Base-by-base conservation (phyloP, 2,113 vertebrate genomes). In the Malurus cyaneus region DNA sequence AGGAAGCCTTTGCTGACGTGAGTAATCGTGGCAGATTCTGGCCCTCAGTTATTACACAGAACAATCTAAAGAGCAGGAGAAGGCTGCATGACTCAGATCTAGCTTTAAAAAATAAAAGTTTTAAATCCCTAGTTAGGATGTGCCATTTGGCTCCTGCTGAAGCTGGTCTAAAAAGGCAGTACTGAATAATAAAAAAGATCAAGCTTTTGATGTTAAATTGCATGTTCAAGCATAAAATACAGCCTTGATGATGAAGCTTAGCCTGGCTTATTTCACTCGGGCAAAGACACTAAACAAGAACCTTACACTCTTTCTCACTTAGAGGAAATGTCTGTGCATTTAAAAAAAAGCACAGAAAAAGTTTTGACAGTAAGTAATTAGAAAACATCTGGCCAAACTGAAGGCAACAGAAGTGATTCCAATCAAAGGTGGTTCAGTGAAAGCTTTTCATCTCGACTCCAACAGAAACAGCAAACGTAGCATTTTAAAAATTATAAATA, bases 351-450 rank as follows among this genome's bases (percentile, higher is more conserved):
- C 18, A n/a, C 29, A 60, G 42, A 26, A 52, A 50, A 64, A 72
- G 20, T 60, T 80, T 92, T 95, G 93, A 93, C 90, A 92, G 92
- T 95, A 97, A 96, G 86, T 95, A 96, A 97, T 96, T 96, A 93
- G 85, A 93, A 92, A 97, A 96, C 97, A 95, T 92, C 95, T 97
- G 92, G 97, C 89, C 81, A 88, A 95, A 95, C 60, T 8, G 2
- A 93, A 95, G 80, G 95, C 80, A 94, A 94, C 88, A 94, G 95
- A 96, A 97, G 93, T 94, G 83, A 92, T 94, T 96, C 92, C 96
- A 93, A 39, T 93, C 92, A 93, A 93, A 97, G 94, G 94, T 96
- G 86, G 90, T 60, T 92, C 91, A 62, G 11, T 70, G 96, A 72
- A 92, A 95, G 89, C 93, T 96, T 97, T 97, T 97, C 92, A 96